Conservation (phyloP, 2,113 vertebrate species). For the Phyllostomus hastatus region DNA sequence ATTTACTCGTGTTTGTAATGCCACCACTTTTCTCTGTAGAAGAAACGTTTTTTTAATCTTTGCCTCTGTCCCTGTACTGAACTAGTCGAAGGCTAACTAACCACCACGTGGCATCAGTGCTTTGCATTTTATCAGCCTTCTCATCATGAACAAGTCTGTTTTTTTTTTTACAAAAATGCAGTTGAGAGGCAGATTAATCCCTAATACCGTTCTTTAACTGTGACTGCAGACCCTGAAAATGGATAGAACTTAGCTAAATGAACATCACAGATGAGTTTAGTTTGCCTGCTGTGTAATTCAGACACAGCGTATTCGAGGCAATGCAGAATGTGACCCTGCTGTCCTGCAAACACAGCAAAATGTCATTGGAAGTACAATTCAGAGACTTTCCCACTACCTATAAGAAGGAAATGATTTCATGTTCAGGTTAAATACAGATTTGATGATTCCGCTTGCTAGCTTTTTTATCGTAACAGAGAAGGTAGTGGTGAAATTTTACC, state of each 20-base stretch:
- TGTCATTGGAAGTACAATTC: not conserved
- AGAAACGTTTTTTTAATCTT: not conserved
- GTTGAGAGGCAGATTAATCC: not conserved
- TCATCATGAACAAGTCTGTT: not conserved
- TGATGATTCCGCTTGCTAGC: not conserved
- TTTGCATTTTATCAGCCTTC: not conserved
- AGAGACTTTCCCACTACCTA: not conserved
- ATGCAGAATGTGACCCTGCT: not conserved
- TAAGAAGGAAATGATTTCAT: not conserved
- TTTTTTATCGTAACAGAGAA: constrained; percentile 32
- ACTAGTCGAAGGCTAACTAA: not conserved
- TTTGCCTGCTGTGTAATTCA: not conserved
- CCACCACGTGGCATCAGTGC: not conserved
- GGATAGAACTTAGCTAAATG: not conserved
- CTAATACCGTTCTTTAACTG: not conserved
- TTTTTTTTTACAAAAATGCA: not conserved
- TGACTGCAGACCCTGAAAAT: not conserved
- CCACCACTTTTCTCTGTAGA: not conserved
- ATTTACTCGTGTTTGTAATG: constrained; percentile 27
- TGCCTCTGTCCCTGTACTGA: constrained; percentile 3
- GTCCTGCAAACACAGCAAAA: not conserved
- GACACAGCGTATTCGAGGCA: not conserved
- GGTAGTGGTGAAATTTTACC: not conserved
- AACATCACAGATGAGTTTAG: not conserved
- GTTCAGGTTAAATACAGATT: constrained; percentile 24